Conservation (phyloP, 2,888 invertebrate genomes). For the Tupiocoris notatus region DNA sequence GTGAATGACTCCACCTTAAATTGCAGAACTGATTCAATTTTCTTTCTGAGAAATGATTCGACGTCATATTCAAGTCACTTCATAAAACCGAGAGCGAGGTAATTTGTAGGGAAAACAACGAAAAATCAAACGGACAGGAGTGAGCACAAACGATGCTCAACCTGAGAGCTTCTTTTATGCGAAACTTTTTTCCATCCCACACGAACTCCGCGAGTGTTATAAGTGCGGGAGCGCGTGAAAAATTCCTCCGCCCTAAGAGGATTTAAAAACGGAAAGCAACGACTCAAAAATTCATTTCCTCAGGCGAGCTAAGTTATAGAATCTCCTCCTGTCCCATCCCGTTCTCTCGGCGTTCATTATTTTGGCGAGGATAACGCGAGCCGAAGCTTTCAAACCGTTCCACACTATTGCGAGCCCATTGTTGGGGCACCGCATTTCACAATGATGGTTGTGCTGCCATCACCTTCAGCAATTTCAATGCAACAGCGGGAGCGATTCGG, state of each 20-base stretch:
- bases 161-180: no score
- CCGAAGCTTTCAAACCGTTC: slow-evolving; percentile 2
- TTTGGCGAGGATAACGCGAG: not conserved
- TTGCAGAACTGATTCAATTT: no score
- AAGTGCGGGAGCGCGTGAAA: not conserved
- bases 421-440: not conserved
- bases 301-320: not conserved
- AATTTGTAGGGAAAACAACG: not conserved
- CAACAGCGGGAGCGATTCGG: not conserved
- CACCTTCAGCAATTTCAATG: not conserved
- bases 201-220: no score
- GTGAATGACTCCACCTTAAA: no score
- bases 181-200: no score
- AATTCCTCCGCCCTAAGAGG: not conserved
- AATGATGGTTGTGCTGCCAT: no score
- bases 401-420: slow-evolving; percentile 12
- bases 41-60: no score
- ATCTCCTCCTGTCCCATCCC: not conserved
- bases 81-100: no score
- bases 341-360: not conserved
- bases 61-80: no score
- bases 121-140: not conserved
- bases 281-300: slow-evolving; percentile 36
- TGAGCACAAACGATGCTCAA: no score
- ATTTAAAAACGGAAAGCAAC: slow-evolving; percentile 34